A percentile compares a stretch with the other conserved stretches of the same genome.
Evolutionary conservation across 2,113 vertebrate species (phyloP).

Genomic region (Columbina picui): DNA sequence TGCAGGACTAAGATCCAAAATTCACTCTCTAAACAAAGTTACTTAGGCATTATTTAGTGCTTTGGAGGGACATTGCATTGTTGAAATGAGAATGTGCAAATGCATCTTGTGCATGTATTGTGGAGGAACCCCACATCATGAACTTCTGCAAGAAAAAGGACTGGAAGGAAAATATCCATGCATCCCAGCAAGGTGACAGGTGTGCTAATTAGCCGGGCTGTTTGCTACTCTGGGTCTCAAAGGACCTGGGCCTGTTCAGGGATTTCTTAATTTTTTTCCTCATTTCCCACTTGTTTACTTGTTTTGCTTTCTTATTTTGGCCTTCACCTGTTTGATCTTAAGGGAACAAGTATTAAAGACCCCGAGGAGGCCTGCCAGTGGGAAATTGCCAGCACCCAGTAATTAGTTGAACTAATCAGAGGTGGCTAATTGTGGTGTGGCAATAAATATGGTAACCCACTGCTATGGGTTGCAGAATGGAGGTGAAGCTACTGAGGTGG

Average conservation of each 20-base stretch:
- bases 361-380: conserved; percentile 32
- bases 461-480: neutral
- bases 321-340: conserved; percentile 61
- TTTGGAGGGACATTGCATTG: neutral
- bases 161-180: conserved; percentile 8
- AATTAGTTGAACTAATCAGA: conserved; percentile 64
- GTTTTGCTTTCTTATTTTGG: conserved; percentile 53
- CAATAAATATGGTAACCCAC: conserved; percentile 40
- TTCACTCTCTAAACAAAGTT: neutral
- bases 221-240: conserved; percentile 34
- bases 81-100: neutral
- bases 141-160: conserved; percentile 18
- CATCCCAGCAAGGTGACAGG: conserved; percentile 19
- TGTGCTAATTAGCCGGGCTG: conserved; percentile 39
- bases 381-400: conserved; percentile 55
- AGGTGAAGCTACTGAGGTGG: neutral
- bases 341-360: conserved; percentile 47
- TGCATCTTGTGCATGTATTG: neutral
- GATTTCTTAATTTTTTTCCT: conserved; percentile 57
- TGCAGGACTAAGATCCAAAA: neutral
- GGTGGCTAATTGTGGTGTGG: conserved; percentile 48
- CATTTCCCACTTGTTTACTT: conserved; percentile 51
- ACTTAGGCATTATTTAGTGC: neutral
- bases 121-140: neutral
- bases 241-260: conserved; percentile 21